Evolutionary conservation across 2,113 vertebrate species (phyloP), one percentile per base, ranked within the genome.

Genomic region (Mustelus asterias): DNA sequence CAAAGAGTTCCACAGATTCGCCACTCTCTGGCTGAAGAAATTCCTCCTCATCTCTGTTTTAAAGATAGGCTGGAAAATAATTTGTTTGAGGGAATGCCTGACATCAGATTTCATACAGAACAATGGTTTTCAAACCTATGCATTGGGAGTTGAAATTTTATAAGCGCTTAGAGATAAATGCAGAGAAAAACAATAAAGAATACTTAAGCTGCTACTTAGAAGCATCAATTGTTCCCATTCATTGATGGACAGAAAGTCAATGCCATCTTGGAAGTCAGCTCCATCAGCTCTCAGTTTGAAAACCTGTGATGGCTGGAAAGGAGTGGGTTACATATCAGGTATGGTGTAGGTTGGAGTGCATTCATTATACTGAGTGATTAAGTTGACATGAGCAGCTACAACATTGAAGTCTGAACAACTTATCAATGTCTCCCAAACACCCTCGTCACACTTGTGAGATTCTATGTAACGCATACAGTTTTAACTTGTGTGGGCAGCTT

Each of bases 231-330:
- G 80, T 83, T 29, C 33, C 29, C 33, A 37, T 65, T 37, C 16
- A 60, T 93, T 93, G 89, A 93, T 93, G 60, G 60, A 65, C 33
- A 93, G 58, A 65, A 93, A 93, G 63, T 18, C 89, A 65, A 93
- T 65, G n/a, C 60, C 33, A n/a, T 22, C 58, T 93, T 65, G 89
- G 33, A 93, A 93, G 60, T 33, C 60, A 41, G 33, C 33, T 37
- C n/a, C 60, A 37, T 93, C 18, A 65, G 63, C 60, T 33, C 18
- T 93, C 18, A 93, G 60, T 93, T 44, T 37, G 60, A 93, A 63
- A 67, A 67, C 7, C 60, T 67, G 0, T 65, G 89, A 93, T 44
- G 33, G 89, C 20, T 65, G 16, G 60, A 65, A 18, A 67, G 89
- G 60, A n/a, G 63, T 67, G 60, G 48, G 41, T 93, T 37, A n/a